Evolutionary conservation across 1,140 invertebrate genomes (phyloP), one percentile per base, ranked within the genome.

Genomic region (Drosophila cardini): DNA sequence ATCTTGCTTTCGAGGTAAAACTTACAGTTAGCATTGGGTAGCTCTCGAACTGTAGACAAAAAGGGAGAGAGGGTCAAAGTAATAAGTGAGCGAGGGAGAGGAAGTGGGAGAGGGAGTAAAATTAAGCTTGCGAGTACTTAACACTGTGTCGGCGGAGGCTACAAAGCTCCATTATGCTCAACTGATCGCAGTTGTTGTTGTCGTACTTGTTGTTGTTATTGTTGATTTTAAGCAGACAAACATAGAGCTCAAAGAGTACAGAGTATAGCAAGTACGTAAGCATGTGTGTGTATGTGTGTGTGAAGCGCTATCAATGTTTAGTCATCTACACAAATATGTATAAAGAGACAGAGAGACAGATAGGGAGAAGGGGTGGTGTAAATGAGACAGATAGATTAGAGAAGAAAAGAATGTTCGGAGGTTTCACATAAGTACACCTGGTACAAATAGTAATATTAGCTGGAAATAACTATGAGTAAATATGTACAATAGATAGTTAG

Each of bases 1-100:
- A 83, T 87, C 83, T 86, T 72, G 83, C 79, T 72, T 86, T 86
- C 83, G 83, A 86, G 83, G 79, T 86, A 77, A 76, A 78, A 78
- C 76, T 78, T 78, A 78, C 72, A 74, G 71, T 74, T 74, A 74
- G 63, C 63, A 55, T 40, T 55, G 52, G 52, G 52, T 38, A 38
- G 50, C 50, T 13, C 50, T n/a, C 70, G 57, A 48, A 55, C 42
- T 55, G 50, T 56, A 36, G n/a, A 43, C 46, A 34, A 15, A 57
- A 32, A 62, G 42, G 11, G 16, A 21, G 16, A 21, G 52, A 3
- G 9, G n/a, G 43, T 15, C 13, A 13, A 13, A 10, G 36, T 10
- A 3, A 30, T 13, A 30, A 52, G 2, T 38, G 45, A 7, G 45
- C 15, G 4, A 11, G 11, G 1, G 9, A n/a, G n/a, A n/a, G 9